Base-by-base conservation (phyloP, 2,113 vertebrate genomes). In the Amblyopsis rosae region DNA sequence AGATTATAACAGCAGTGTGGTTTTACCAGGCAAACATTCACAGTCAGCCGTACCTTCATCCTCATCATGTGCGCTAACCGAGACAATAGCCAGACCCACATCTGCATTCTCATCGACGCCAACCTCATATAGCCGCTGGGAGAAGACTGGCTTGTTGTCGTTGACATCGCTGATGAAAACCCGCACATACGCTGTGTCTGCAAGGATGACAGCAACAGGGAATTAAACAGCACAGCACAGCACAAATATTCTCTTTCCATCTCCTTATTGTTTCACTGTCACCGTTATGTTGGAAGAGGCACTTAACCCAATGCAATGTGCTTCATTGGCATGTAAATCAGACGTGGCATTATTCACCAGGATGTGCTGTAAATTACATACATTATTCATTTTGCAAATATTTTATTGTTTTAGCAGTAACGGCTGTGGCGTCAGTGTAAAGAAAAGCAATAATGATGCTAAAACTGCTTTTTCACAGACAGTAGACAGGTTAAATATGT, bases 131-230 rank as follows among this genome's bases (percentile, higher is more conserved):
- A 94, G 85, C 0, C 88, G 84, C 76, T 92, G 95, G 76, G 91
- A 84, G 65, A 95, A 98, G 67, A 92, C 64, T 0, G 95, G 94
- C 70, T 94, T 95, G 94, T 97, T 96, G 92, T 96, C 95, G 51
- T 96, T 96, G 82, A 96, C 91, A n/a, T 96, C 95, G 4, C 92
- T 95, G 93, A 97, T 90, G 87, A 94, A 94, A 85, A 97, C 64
- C 7, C 88, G 92, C 88, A 95, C 93, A 15, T 94, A 94, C 10
- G 93, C 94, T 0, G 93, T 94, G 90, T 96, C 94, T 95, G 87
- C 82, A 79, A 64, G 65, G 83, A 81, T 9, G 69, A 82, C 67
- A 80, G 75, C 55, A 70, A 73, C 2, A 54, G 71, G 50, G 69
- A 70, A 82, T 80, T 70, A 85, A 75, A 73, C 4, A 59, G 56